Percentiles rank a stretch among this genome's conserved stretches.
Conservation (phyloP, 1,140 invertebrate species). For the Zaprionus davidi region DNA sequence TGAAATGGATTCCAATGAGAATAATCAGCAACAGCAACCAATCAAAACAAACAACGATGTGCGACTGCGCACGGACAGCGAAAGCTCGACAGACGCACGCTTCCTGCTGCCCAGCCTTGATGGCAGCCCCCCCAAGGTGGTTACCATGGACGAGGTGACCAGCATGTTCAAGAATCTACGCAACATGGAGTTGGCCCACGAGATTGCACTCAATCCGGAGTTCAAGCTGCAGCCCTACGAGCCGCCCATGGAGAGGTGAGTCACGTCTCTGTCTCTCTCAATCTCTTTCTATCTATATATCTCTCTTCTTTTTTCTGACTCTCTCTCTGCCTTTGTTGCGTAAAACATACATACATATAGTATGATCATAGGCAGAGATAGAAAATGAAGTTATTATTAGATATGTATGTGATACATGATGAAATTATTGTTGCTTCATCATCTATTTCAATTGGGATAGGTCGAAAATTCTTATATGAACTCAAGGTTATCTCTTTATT, state of each 20-base stretch:
- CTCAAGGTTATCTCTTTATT: too few relatives aligned
- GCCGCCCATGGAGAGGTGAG: conserved; percentile 89
- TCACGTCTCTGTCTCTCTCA: background rate
- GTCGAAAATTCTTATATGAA: background rate
- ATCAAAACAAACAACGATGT: conserved; percentile 27
- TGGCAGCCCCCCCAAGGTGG: conserved; percentile 93
- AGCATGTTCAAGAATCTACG: conserved; percentile 94
- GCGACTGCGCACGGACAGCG: conserved; percentile 75
- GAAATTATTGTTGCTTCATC: background rate
- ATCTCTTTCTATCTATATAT: background rate
- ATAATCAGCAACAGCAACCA: conserved; percentile 19
- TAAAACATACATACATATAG: too few relatives aligned
- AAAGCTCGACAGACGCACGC: conserved; percentile 76
- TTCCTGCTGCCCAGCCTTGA: conserved; percentile 85
- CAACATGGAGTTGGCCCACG: conserved; percentile 97
- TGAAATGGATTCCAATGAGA: conserved; percentile 57
- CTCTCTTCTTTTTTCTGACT: background rate
- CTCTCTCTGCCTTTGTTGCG: background rate
- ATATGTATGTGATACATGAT: background rate
- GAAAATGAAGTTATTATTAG: background rate
- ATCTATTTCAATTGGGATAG: background rate
- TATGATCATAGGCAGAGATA: background rate
- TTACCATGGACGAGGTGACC: conserved; percentile 95
- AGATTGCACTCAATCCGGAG: conserved; percentile 96
- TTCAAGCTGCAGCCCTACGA: conserved; percentile 94